These are phyloP conservation scores for Ceratosolen solmsi DNA, from an alignment of 1,140 invertebrate genomes.

Conservation along the genomic window DNA sequence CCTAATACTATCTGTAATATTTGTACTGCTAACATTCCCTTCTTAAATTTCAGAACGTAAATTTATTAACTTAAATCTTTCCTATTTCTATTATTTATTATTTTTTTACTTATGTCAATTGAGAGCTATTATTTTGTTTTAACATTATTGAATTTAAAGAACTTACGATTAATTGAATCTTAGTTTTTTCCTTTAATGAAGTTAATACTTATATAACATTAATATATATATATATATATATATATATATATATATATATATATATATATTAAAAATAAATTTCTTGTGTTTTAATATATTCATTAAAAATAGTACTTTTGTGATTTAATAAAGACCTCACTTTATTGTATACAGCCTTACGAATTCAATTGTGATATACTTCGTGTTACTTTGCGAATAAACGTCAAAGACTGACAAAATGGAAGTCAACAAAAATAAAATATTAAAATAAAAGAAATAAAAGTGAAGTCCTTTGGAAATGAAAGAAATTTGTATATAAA, in stretches of 20 bases:
- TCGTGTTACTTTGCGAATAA: constrained; percentile 46
- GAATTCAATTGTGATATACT: constrained; percentile 54
- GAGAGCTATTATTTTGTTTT: no score
- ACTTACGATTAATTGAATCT: background rate
- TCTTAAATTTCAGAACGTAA: constrained; percentile 1
- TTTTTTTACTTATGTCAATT: background rate
- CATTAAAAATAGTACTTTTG: constrained; percentile 47
- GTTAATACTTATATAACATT: constrained; percentile 9
- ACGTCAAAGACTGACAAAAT: constrained; percentile 53
- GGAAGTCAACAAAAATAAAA: constrained; percentile 42
- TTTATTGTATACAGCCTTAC: constrained; percentile 37
- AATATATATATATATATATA: no score
- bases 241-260: no score
- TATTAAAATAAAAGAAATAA: no score
- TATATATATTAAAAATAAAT: no score
- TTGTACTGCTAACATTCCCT: constrained; percentile 42
- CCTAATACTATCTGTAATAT: constrained; percentile 26
- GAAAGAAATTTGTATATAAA: constrained; percentile 44
- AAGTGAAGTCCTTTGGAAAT: constrained; percentile 41
- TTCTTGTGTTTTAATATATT: no score
- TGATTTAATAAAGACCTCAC: constrained; percentile 41
- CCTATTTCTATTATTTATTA: background rate
- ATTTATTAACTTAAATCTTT: constrained; percentile 12
- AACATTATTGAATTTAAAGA: no score
- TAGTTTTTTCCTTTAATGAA: constrained; percentile 3